Conservation (phyloP, 2,888 invertebrate species). For the Micropterix aruncella region DNA sequence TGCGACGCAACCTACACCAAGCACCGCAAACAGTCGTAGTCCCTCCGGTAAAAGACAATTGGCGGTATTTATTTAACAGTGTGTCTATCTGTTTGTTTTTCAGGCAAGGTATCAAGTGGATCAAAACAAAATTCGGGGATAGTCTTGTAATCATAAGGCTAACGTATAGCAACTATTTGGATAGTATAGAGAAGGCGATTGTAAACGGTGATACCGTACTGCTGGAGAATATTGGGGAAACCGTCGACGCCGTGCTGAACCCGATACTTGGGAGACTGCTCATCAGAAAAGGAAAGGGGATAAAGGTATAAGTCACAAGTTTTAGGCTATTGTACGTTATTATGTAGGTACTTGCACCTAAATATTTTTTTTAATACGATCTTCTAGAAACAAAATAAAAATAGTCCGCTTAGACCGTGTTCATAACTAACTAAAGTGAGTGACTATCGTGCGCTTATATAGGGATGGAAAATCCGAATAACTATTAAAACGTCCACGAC, state of each 20-base stretch:
- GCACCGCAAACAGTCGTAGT: too few relatives aligned
- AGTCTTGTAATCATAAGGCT: slow-evolving; percentile 59
- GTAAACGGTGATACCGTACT: slow-evolving; percentile 62
- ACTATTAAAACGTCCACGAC: neutral
- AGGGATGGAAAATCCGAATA: neutral
- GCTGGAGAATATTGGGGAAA: slow-evolving; percentile 83
- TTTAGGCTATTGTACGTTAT: slow-evolving; percentile 1
- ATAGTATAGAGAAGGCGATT: slow-evolving; percentile 64
- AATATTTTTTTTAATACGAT: neutral
- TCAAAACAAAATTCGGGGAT: slow-evolving; percentile 73
- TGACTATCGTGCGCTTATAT: slow-evolving; percentile 1
- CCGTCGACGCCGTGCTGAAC: slow-evolving; percentile 81
- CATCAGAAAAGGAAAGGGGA: slow-evolving; percentile 70
- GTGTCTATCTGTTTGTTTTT: slow-evolving; percentile 4
- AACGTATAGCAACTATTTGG: slow-evolving; percentile 71
- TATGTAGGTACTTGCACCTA: neutral
- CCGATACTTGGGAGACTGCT: slow-evolving; percentile 77
- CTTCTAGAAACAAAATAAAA: too few relatives aligned
- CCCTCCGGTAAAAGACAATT: too few relatives aligned
- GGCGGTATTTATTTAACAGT: too few relatives aligned
- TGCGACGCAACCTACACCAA: too few relatives aligned
- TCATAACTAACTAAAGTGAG: neutral
- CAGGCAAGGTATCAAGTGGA: slow-evolving; percentile 87
- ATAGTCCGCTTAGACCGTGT: too few relatives aligned
- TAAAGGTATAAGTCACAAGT: slow-evolving; percentile 29